These are phyloP conservation scores for Ferrisia virgata DNA, from an alignment of 2,888 invertebrate genomes.

Conservation along the genomic window DNA sequence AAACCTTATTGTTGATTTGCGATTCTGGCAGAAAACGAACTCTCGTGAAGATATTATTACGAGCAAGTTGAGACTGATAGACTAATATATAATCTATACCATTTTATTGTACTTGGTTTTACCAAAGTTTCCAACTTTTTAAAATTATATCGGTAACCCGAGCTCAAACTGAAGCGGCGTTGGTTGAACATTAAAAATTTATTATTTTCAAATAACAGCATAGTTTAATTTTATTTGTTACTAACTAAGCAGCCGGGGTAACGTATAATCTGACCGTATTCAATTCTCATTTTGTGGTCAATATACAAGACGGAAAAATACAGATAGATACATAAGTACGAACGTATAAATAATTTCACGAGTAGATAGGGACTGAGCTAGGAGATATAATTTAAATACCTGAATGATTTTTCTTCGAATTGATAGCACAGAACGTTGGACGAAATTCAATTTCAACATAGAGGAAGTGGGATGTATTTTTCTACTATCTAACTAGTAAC, in stretches of 20 bases:
- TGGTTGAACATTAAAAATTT: conserved; percentile 8
- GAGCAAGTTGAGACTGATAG: background rate
- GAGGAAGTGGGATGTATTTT: too few species aligned
- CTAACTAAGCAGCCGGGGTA: too few species aligned
- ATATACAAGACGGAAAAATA: too few species aligned
- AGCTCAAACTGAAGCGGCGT: background rate
- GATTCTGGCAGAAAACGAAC: conserved; percentile 19
- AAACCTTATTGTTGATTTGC: conserved; percentile 31
- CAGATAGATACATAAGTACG: too few species aligned
- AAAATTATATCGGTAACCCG: background rate
- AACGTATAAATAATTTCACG: too few species aligned
- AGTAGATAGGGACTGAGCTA: too few species aligned
- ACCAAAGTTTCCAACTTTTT: background rate
- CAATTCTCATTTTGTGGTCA: too few species aligned
- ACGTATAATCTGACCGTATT: background rate
- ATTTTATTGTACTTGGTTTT: conserved; percentile 1
- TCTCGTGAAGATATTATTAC: conserved; percentile 25
- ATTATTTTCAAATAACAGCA: background rate
- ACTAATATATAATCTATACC: background rate
- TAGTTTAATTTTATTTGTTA: background rate
- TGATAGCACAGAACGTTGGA: too few species aligned
- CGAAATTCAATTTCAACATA: too few species aligned
- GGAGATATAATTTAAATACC: too few species aligned
- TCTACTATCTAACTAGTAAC: too few species aligned
- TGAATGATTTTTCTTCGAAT: too few species aligned